Evolutionary conservation across 2,797 vertebrate species (phyloP).

Genomic region (Glyptemys insculpta): DNA sequence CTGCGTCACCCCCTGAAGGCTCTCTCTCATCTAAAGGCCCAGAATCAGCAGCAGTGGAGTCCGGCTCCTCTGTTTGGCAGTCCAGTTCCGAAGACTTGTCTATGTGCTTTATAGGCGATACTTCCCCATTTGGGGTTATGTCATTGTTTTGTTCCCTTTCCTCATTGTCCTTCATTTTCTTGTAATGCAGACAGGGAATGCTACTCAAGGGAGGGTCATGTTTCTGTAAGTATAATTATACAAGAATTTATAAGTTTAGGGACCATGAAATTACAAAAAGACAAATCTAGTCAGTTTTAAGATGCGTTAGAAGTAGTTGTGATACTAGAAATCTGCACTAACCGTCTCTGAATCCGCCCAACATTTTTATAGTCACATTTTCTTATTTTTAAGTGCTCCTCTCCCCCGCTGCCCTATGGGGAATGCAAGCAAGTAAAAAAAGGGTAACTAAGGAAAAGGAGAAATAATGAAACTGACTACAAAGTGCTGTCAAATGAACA

Average conservation of each 20-base stretch:
- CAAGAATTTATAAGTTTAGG: neutral
- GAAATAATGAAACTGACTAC: neutral
- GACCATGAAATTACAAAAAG: neutral
- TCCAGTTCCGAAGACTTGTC: constrained; percentile 83
- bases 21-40: constrained; percentile 82
- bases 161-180: constrained; percentile 97
- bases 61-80: constrained; percentile 81
- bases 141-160: constrained; percentile 92
- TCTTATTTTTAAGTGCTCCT: neutral
- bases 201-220: constrained; percentile 98
- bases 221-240: constrained; percentile 86
- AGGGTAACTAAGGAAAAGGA: neutral
- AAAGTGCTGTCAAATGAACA: neutral
- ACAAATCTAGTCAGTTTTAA: neutral
- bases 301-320: neutral
- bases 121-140: constrained; percentile 80
- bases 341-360: neutral
- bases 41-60: constrained; percentile 72
- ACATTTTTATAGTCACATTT: neutral
- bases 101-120: constrained; percentile 82
- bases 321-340: neutral
- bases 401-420: neutral
- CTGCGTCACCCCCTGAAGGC: constrained; percentile 79
- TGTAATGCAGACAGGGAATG: constrained; percentile 98
- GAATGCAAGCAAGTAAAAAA: neutral